Evolutionary conservation across 2,888 invertebrate genomes (phyloP).

Genomic region (Cyclophora albipunctata): DNA sequence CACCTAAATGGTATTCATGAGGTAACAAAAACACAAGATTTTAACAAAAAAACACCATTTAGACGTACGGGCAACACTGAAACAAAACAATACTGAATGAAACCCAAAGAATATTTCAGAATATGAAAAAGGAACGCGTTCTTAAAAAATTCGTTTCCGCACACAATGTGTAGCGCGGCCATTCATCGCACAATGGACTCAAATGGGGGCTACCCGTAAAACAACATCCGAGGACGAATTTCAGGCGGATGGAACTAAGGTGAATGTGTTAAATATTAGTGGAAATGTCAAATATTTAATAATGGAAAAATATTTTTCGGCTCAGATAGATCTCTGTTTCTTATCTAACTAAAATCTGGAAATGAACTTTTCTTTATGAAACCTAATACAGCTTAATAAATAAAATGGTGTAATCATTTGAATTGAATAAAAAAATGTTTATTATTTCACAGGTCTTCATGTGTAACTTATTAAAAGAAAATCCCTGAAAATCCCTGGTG

Average conservation of each 20-base stretch:
- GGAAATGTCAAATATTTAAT: too few relatives aligned
- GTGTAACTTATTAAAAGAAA: not conserved
- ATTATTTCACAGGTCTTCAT: not conserved
- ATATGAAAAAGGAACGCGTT: constrained; percentile 52
- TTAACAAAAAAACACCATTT: not conserved
- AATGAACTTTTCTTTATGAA: too few relatives aligned
- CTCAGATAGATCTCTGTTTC: too few relatives aligned
- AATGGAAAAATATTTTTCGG: too few relatives aligned
- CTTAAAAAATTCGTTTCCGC: constrained; percentile 65
- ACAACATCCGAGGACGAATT: not conserved
- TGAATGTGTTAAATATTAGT: too few relatives aligned
- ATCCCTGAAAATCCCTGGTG: too few relatives aligned
- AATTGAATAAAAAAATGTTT: too few relatives aligned
- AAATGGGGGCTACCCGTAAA: not conserved
- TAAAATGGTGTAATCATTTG: not conserved
- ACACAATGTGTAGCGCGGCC: constrained; percentile 59
- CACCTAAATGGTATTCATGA: too few relatives aligned
- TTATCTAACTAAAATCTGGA: too few relatives aligned
- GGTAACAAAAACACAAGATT: too few relatives aligned
- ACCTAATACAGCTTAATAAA: not conserved
- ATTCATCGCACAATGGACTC: constrained; percentile 65
- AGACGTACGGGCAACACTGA: constrained; percentile 18
- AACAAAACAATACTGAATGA: constrained; percentile 17
- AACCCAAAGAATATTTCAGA: constrained; percentile 19
- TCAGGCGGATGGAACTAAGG: too few relatives aligned